Conservation (phyloP, 2,888 invertebrate genomes). For the Teinopalpus imperialis region DNA sequence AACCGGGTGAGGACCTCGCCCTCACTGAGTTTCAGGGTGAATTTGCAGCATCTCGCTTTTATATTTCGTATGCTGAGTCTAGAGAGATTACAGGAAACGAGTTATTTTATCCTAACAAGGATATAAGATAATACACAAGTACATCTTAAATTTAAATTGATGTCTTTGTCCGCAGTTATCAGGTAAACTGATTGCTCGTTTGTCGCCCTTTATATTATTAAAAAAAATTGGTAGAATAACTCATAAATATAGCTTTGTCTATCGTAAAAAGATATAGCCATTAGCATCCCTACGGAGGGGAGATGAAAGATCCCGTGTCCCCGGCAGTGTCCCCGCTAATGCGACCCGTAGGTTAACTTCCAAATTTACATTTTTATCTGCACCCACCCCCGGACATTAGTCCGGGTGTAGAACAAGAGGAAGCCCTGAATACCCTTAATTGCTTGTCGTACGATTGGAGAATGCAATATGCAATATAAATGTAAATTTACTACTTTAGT, state of each 20-base stretch:
- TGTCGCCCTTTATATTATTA: no score
- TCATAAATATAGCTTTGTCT: not conserved
- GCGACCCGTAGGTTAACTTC: conserved; percentile 44
- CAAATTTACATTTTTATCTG: conserved; percentile 38
- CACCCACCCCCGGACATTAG: conserved; percentile 42
- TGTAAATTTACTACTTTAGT: conserved; percentile 56
- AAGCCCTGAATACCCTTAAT: conserved; percentile 52
- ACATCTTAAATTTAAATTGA: no score
- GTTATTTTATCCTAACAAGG: no score
- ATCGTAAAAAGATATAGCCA: conserved; percentile 2
- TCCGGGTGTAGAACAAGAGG: conserved; percentile 59
- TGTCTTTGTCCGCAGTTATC: no score
- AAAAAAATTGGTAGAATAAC: no score
- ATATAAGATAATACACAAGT: no score
- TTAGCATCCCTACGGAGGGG: conserved; percentile 38
- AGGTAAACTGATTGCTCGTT: no score
- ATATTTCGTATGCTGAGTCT: no score
- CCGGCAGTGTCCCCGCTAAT: conserved; percentile 45
- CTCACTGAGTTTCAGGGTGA: no score
- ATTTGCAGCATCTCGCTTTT: no score
- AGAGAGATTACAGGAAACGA: no score
- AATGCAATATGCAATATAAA: conserved; percentile 69
- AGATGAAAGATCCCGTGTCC: conserved; percentile 49
- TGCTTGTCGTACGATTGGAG: conserved; percentile 47
- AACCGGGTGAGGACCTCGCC: no score